Percentiles rank a stretch among this genome's conserved stretches.
These are phyloP conservation scores for Electrona antarctica DNA, from an alignment of 2,113 vertebrate species.

Conservation along the genomic window DNA sequence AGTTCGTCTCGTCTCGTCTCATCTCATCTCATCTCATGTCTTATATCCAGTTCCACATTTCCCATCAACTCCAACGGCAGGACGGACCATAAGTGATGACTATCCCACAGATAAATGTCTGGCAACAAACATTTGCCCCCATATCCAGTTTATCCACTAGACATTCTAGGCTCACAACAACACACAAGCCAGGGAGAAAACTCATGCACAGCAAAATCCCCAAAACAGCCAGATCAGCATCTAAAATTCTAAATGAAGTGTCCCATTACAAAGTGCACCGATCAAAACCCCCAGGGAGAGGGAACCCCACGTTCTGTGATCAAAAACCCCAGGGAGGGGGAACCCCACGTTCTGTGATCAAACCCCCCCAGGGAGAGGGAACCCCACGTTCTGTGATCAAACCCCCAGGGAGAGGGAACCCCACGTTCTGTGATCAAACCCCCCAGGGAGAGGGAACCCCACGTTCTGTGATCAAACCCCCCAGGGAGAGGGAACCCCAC, in stretches of 20 bases:
- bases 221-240: conserved; percentile 23
- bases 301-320: conserved; percentile 29
- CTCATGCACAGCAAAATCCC: conserved; percentile 43
- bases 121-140: conserved; percentile 3
- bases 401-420: conserved; percentile 10
- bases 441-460: conserved; percentile 8
- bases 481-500: conserved; percentile 6
- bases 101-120: background rate
- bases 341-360: conserved; percentile 3
- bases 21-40: too few relatives aligned
- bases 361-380: conserved; percentile 7
- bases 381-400: conserved; percentile 28
- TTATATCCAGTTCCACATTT: background rate
- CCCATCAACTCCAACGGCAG: too few relatives aligned
- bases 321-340: conserved; percentile 32
- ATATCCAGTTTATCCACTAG: background rate
- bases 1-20: too few relatives aligned
- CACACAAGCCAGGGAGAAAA: conserved; percentile 35
- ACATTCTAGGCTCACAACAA: conserved; percentile 30
- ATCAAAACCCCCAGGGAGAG: conserved; percentile 5
- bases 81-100: too few relatives aligned
- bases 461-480: conserved; percentile 34
- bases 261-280: conserved; percentile 14
- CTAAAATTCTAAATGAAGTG: conserved; percentile 13
- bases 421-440: conserved; percentile 30